Percentiles rank a stretch among this genome's conserved stretches.
Conservation (phyloP, 2,888 invertebrate species). For the Unio pictorum region DNA sequence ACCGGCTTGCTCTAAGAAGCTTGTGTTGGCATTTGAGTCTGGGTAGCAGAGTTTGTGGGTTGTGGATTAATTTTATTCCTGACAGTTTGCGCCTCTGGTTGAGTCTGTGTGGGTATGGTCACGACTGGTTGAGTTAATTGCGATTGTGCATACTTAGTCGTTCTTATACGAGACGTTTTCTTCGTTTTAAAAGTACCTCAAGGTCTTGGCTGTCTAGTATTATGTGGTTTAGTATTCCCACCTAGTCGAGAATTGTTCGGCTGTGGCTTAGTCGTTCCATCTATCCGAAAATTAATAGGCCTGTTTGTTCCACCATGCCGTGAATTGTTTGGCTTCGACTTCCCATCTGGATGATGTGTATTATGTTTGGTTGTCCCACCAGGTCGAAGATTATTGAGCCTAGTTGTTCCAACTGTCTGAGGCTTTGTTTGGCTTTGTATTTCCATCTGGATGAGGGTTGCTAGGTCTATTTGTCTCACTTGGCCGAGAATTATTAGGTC, state of each 20-base stretch:
- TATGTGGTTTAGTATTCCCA: conserved; percentile 15
- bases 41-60: conserved; percentile 7
- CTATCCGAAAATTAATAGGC: too few relatives aligned
- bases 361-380: too few relatives aligned
- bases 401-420: too few relatives aligned
- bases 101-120: conserved; percentile 11
- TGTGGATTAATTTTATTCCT: conserved; percentile 8
- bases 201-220: conserved; percentile 4
- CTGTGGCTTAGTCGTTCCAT: neutral
- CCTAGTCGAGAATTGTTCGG: conserved; percentile 17
- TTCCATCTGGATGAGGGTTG: too few relatives aligned
- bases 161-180: neutral
- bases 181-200: conserved; percentile 2
- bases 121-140: conserved; percentile 3
- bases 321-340: too few relatives aligned
- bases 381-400: too few relatives aligned
- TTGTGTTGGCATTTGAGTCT: conserved; percentile 3
- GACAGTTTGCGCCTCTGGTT: conserved; percentile 8
- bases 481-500: too few relatives aligned
- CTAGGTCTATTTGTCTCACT: too few relatives aligned
- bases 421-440: too few relatives aligned
- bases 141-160: conserved; percentile 3
- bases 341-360: too few relatives aligned
- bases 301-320: too few relatives aligned
- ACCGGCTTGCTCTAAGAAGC: neutral